Conservation (phyloP, 2,113 vertebrate species). For the Psammodynastes pulverulentus region DNA sequence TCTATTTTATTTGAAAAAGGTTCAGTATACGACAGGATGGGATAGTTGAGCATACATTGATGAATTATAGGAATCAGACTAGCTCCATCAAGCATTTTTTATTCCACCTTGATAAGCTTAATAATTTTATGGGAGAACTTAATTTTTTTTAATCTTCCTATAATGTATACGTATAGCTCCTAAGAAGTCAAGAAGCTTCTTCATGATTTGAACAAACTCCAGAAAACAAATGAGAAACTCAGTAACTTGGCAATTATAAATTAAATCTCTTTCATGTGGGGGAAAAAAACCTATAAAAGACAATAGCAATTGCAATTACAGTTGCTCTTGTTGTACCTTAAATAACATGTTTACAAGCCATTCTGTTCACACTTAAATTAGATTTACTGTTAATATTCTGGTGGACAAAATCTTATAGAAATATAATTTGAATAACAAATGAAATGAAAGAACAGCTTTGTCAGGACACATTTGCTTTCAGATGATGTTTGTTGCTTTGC, state of each 20-base stretch:
- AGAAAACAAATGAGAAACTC: not conserved
- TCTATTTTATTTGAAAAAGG: not conserved
- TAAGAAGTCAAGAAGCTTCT: not conserved
- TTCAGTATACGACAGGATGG: not conserved
- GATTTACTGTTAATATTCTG: constrained; percentile 35
- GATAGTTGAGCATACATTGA: not conserved
- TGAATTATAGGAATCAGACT: not conserved
- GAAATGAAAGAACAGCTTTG: constrained; percentile 32
- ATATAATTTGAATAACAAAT: constrained; percentile 42
- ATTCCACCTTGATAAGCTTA: not conserved
- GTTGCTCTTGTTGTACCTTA: constrained; percentile 38
- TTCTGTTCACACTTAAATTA: constrained; percentile 36
- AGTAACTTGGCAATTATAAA: constrained; percentile 4
- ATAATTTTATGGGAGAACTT: not conserved
- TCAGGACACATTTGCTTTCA: constrained; percentile 28
- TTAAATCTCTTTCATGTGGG: constrained; percentile 15
- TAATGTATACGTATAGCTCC: not conserved
- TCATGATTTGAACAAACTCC: not conserved
- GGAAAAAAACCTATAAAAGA: not conserved
- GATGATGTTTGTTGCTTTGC: not conserved
- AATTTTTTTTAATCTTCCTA: not conserved
- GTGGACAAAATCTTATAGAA: constrained; percentile 49
- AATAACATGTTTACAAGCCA: constrained; percentile 31
- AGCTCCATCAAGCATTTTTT: not conserved
- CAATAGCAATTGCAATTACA: constrained; percentile 2